Evolutionary conservation across 2,888 invertebrate species (phyloP), one percentile per base, ranked within the genome.

Genomic region (Sarcophaga caerulescens): DNA sequence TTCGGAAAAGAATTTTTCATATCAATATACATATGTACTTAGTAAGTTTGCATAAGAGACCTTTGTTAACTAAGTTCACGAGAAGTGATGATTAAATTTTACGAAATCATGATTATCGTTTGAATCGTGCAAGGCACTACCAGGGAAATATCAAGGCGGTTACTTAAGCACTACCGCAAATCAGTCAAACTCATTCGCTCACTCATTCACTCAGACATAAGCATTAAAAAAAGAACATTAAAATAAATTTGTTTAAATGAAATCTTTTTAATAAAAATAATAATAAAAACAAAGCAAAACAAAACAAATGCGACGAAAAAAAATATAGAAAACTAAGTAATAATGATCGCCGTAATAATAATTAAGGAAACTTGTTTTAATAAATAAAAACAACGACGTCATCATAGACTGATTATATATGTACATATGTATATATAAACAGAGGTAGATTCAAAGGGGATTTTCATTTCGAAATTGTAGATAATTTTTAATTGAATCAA

Each of bases 341-440:
- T 52, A 52, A 52, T 52, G 17, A 1, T 52, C 14, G 14, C 17
- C 52, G 60, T 66, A 14, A 23, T 70, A 81, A 82, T 68, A 77
- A 77, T 86, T 86, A 86, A 81, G 86, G 78, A 84, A 86, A 86
- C 84, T 47, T 78, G 81, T 86, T 84, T 78, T 35, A 35, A 35
- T 35, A 35, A 35, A 35, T 0, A 1, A 8, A 45, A 73, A 2
- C 44, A 74, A 80, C 66, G 78, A 83, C 82, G 76, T 79, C 82
- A 75, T 76, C 70, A 71, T 52, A 70, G 45, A 81, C 35, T 14
- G 17, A 14, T 52, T 52, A 52, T 35, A 8, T 6, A 35, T 6
- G 35, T 35, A 25, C 4, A 5, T 35, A 35, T 35, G 35, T 35
- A 35, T 10, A 10, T 35, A 35, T 2, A 8, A 35, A 35, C 35